These are phyloP conservation scores for Pseudococcus viburni DNA, from an alignment of 2,888 invertebrate genomes.

Conservation along the genomic window DNA sequence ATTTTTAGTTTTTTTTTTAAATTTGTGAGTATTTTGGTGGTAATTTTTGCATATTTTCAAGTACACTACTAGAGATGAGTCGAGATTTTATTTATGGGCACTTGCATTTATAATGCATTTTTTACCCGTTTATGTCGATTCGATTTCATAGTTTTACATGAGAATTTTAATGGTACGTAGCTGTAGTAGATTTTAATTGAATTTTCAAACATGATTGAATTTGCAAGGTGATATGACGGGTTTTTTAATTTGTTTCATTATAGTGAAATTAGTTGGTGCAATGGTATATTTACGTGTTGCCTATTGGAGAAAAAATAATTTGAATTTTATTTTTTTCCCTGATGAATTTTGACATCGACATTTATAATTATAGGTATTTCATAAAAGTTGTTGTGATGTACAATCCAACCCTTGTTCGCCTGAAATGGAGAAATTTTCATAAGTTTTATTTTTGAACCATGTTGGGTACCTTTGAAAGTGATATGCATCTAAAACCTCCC, in stretches of 20 bases:
- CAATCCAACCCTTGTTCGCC: no score
- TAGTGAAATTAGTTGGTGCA: background rate
- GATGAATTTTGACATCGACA: no score
- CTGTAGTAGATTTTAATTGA: no score
- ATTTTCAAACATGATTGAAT: background rate
- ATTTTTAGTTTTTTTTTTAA: background rate
- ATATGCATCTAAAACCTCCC: no score
- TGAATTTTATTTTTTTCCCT: no score
- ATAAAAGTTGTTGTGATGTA: no score
- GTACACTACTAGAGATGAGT: background rate
- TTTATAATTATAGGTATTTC: no score
- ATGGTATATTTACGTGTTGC: background rate
- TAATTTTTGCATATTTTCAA: background rate
- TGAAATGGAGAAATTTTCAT: no score
- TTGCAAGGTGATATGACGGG: background rate
- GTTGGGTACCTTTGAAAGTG: no score
- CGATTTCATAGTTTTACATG: background rate
- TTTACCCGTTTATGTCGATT: background rate
- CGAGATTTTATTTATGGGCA: background rate
- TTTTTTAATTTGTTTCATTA: background rate
- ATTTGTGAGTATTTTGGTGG: no score
- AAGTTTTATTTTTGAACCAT: no score
- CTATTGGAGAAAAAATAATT: no score
- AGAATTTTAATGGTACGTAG: background rate
- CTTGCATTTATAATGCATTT: background rate